These are phyloP conservation scores for Fragum fragum DNA, from an alignment of 2,888 invertebrate genomes.

Conservation along the genomic window DNA sequence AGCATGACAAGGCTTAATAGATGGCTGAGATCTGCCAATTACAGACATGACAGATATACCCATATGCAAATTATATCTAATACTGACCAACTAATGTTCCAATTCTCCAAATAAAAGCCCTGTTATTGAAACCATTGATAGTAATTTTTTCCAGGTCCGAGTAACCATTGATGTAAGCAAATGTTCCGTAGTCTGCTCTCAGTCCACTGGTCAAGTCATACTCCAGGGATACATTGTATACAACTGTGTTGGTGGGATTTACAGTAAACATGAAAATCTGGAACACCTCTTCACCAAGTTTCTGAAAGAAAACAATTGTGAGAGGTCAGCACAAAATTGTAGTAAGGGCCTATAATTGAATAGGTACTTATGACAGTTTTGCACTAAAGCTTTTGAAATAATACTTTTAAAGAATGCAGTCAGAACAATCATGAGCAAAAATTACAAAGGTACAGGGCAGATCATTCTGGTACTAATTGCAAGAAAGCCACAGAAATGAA, in stretches of 20 bases:
- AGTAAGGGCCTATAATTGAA: too few relatives aligned
- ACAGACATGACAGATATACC: too few relatives aligned
- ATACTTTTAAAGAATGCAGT: too few relatives aligned
- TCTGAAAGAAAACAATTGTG: conserved; percentile 32
- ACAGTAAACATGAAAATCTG: conserved; percentile 52
- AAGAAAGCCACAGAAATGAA: too few relatives aligned
- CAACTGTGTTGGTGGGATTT: conserved; percentile 37
- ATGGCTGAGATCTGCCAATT: too few relatives aligned
- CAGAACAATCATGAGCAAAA: too few relatives aligned
- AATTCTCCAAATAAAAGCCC: conserved; percentile 50
- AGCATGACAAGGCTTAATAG: too few relatives aligned
- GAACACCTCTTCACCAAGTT: conserved; percentile 6
- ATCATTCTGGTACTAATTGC: too few relatives aligned
- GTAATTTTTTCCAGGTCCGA: conserved; percentile 23
- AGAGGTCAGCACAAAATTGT: too few relatives aligned
- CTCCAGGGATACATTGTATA: conserved; percentile 44
- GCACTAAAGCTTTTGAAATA: too few relatives aligned
- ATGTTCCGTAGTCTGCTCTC: conserved; percentile 50
- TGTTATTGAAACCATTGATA: conserved; percentile 19
- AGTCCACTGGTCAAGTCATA: conserved; percentile 57
- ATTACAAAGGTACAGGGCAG: too few relatives aligned
- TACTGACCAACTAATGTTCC: conserved; percentile 53
- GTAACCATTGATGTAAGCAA: conserved; percentile 15
- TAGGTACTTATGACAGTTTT: too few relatives aligned
- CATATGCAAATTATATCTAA: neutral